phyloP scores from a whole-genome alignment of 2,888 invertebrate genomes.

The Elgonia sp. region DNA sequence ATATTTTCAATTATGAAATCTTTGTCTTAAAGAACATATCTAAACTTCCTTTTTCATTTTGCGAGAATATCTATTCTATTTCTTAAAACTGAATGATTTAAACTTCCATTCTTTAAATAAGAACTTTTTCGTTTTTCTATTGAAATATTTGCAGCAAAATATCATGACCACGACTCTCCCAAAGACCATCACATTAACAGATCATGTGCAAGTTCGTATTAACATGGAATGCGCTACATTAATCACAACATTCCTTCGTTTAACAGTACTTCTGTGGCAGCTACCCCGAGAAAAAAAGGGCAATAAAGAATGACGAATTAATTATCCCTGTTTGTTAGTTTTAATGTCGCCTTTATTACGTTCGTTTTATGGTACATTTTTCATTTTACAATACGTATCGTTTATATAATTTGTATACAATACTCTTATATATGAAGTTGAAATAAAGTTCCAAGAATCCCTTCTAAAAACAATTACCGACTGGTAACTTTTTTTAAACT shows the following conservation, averaged over 20 bases:
- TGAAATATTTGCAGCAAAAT: conserved; percentile 4
- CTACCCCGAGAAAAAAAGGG: conserved; percentile 42
- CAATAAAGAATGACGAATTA: conserved; percentile 54
- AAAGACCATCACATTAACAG: conserved; percentile 46
- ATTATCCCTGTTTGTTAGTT: conserved; percentile 43
- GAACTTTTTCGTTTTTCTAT: conserved; percentile 26
- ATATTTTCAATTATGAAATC: no score
- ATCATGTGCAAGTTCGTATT: conserved; percentile 46
- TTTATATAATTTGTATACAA: background rate
- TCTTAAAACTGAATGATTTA: no score
- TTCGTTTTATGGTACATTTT: conserved; percentile 1
- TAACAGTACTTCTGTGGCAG: conserved; percentile 64
- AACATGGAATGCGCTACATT: conserved; percentile 70
- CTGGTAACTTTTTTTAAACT: no score
- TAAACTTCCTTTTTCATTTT: no score
- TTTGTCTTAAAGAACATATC: no score
- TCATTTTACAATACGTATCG: background rate
- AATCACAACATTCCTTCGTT: conserved; percentile 70
- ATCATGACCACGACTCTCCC: conserved; percentile 33
- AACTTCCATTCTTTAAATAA: no score
- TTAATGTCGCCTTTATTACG: conserved; percentile 13
- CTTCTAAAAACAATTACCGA: no score
- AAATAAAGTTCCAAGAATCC: no score
- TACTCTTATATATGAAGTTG: no score
- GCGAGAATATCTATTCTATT: no score